Evolutionary conservation across 2,888 invertebrate genomes (phyloP).

Genomic region (Eupithecia centaureata): DNA sequence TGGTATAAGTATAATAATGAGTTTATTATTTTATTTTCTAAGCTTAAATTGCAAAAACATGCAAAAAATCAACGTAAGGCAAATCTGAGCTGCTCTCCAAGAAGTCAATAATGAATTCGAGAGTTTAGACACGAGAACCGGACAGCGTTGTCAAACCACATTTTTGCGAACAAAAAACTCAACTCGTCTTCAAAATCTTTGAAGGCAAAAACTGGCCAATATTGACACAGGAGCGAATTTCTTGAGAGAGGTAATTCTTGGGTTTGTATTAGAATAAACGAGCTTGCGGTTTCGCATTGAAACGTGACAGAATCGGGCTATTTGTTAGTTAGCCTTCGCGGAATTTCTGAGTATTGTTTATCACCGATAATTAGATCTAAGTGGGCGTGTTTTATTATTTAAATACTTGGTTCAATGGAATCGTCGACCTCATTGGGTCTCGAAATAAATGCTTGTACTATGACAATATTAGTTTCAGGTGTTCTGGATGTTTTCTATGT

Average conservation of each 20-base stretch:
- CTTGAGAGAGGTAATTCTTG: slow-evolving; percentile 21
- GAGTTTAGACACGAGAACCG: slow-evolving; percentile 45
- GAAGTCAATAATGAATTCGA: slow-evolving; percentile 17
- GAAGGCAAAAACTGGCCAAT: slow-evolving; percentile 48
- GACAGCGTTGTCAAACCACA: slow-evolving; percentile 52
- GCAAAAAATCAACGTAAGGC: not conserved
- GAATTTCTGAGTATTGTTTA: not conserved
- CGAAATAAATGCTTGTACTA: too few relatives aligned
- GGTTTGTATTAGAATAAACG: slow-evolving; percentile 7
- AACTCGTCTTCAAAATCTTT: slow-evolving; percentile 38
- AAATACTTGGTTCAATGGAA: not conserved
- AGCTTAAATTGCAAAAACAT: too few relatives aligned
- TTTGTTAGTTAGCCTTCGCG: not conserved
- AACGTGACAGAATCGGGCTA: not conserved
- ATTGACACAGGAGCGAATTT: slow-evolving; percentile 50
- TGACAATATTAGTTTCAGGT: too few relatives aligned
- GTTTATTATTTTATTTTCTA: too few relatives aligned
- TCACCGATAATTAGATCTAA: not conserved
- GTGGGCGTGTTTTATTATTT: not conserved
- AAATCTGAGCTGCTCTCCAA: not conserved
- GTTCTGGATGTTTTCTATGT: too few relatives aligned
- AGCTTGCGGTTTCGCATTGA: not conserved
- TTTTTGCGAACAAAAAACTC: slow-evolving; percentile 61
- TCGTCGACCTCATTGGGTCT: too few relatives aligned
- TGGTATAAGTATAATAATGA: too few relatives aligned